A percentile compares a stretch with the other conserved stretches of the same genome.
Conservation (phyloP, 2,888 invertebrate genomes). For the Bombylius major region DNA sequence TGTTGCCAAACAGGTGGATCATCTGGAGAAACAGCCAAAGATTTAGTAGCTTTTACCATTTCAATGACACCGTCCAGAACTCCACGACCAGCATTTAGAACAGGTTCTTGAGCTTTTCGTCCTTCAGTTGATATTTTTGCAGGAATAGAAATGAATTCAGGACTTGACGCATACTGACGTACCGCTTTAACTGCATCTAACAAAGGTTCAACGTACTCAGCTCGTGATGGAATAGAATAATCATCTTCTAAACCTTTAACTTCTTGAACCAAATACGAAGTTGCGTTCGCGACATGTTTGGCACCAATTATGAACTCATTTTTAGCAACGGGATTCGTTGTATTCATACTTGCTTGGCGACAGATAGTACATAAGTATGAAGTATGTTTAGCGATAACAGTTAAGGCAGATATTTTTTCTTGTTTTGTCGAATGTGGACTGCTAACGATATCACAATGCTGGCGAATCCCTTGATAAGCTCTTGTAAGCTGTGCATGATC, state of each 20-base stretch:
- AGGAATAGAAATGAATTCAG: conserved; percentile 86
- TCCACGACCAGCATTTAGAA: conserved; percentile 63
- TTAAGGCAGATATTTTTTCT: conserved; percentile 80
- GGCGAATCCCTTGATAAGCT: conserved; percentile 80
- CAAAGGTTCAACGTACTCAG: conserved; percentile 71
- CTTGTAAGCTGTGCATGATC: conserved; percentile 80
- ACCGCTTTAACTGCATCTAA: conserved; percentile 83
- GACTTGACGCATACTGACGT: conserved; percentile 83
- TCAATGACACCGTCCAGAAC: conserved; percentile 77
- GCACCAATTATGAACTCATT: conserved; percentile 95
- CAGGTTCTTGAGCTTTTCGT: conserved; percentile 71
- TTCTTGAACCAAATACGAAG: conserved; percentile 85
- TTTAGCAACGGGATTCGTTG: conserved; percentile 82
- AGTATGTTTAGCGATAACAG: conserved; percentile 91
- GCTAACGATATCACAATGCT: conserved; percentile 68
- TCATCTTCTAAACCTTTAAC: conserved; percentile 83
- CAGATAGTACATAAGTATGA: conserved; percentile 92
- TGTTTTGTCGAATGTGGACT: conserved; percentile 63
- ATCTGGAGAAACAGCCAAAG: conserved; percentile 73
- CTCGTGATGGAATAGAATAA: conserved; percentile 63
- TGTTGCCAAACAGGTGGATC: conserved; percentile 92
- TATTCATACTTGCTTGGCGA: conserved; percentile 81
- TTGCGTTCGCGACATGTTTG: conserved; percentile 93
- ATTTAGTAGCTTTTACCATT: conserved; percentile 85
- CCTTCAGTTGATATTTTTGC: conserved; percentile 83